Evolutionary conservation across 2,797 vertebrate species (phyloP).

Genomic region (Acanthurus tractus): DNA sequence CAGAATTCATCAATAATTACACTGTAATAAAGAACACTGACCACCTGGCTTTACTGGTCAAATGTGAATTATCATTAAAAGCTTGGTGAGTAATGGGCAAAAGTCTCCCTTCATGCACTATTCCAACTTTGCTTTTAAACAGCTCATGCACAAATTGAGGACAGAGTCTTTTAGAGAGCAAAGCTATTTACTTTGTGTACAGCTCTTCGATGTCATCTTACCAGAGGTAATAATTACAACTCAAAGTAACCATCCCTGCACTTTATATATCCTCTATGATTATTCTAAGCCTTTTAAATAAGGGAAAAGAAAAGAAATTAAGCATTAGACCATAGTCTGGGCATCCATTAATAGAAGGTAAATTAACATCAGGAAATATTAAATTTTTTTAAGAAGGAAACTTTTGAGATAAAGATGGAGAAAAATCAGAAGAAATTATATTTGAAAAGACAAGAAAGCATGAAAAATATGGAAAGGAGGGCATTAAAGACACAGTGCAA

Average conservation of each 20-base stretch:
- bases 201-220: background rate
- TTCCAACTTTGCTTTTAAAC: background rate
- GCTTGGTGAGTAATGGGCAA: constrained; percentile 1
- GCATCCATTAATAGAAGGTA: constrained; percentile 10
- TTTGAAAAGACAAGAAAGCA: constrained; percentile 8
- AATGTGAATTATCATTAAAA: constrained; percentile 20
- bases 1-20: background rate
- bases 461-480: background rate
- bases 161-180: constrained; percentile 9
- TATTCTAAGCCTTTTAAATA: constrained; percentile 11
- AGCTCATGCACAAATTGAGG: constrained; percentile 6
- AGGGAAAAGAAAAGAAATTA: background rate
- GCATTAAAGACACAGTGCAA: constrained; percentile 20
- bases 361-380: background rate
- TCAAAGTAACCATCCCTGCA: constrained; percentile 5
- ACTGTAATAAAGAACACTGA: background rate
- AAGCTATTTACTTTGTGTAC: background rate
- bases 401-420: background rate
- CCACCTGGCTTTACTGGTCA: background rate
- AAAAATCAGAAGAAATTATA: background rate
- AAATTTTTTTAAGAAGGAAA: background rate
- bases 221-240: background rate
- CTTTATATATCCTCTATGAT: constrained; percentile 15
- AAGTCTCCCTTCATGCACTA: background rate
- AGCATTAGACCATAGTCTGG: background rate